phyloP scores from a whole-genome alignment of 2,797 vertebrate species.

The Lepilemur septentrionalis region DNA sequence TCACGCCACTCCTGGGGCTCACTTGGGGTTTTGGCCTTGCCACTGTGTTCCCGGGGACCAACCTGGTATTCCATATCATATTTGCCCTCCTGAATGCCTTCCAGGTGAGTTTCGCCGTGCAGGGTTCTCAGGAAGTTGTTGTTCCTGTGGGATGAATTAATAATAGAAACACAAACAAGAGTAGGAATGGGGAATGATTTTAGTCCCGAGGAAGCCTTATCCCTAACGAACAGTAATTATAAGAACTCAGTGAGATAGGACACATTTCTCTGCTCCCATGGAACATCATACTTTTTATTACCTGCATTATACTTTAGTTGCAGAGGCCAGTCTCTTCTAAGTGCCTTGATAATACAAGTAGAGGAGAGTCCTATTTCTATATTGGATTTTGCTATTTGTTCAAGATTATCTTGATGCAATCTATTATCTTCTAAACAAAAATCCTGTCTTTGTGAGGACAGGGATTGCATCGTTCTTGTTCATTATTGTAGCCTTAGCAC shows the following conservation, averaged over 20 bases:
- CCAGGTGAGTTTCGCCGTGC: constrained; percentile 83
- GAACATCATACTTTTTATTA: constrained; percentile 8
- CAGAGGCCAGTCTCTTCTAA: neutral
- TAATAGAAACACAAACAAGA: constrained; percentile 47
- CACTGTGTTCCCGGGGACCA: constrained; percentile 76
- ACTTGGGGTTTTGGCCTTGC: constrained; percentile 94
- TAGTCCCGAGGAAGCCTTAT: neutral
- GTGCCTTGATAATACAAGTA: neutral
- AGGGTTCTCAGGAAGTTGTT: neutral
- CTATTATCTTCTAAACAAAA: constrained; percentile 9
- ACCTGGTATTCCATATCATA: constrained; percentile 79
- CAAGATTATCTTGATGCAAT: neutral
- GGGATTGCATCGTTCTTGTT: neutral
- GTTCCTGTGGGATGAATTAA: neutral
- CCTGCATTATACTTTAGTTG: neutral
- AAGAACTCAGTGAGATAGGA: neutral
- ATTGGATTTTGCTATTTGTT: neutral
- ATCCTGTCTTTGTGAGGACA: neutral
- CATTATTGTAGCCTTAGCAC: neutral
- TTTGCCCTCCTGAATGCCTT: constrained; percentile 85
- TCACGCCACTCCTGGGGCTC: constrained; percentile 93
- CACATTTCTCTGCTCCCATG: neutral
- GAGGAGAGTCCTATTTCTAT: neutral
- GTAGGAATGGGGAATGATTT: constrained; percentile 36
- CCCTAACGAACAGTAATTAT: neutral